Conservation (phyloP, 2,888 invertebrate genomes). For the Acrobasis consociella region DNA sequence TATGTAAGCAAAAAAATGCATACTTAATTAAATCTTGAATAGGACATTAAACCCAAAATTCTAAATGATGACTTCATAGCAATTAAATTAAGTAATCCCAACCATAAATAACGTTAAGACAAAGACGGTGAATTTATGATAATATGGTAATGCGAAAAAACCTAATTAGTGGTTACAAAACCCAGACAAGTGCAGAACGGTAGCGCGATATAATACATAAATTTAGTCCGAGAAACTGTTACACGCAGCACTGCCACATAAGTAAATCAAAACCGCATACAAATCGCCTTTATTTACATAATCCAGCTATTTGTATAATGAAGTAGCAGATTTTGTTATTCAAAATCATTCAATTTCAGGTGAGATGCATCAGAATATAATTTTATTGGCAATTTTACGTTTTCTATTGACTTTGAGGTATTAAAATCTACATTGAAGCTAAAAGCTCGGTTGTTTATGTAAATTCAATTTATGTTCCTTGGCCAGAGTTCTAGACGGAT, state of each 20-base stretch:
- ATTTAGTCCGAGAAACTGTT: constrained; percentile 69
- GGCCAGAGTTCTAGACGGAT: neutral
- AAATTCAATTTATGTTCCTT: constrained; percentile 32
- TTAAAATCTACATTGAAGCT: constrained; percentile 39
- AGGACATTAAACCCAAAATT: constrained; percentile 28
- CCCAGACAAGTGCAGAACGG: constrained; percentile 72
- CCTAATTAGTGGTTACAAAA: constrained; percentile 63
- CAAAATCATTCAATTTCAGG: constrained; percentile 59
- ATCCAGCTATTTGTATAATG: constrained; percentile 78
- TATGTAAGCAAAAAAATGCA: constrained; percentile 26
- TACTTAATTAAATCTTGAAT: constrained; percentile 27
- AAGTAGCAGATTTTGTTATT: constrained; percentile 68
- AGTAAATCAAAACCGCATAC: constrained; percentile 77
- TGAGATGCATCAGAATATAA: constrained; percentile 53
- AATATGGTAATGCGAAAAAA: constrained; percentile 55
- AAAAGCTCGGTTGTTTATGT: constrained; percentile 48
- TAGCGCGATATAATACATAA: constrained; percentile 72
- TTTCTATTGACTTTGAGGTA: constrained; percentile 47
- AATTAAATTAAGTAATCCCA: constrained; percentile 47
- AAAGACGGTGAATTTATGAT: constrained; percentile 55
- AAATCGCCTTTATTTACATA: constrained; percentile 75
- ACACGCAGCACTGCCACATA: constrained; percentile 60
- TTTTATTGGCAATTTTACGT: constrained; percentile 51
- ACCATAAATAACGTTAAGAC: constrained; percentile 48
- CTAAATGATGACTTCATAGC: constrained; percentile 33